Evolutionary conservation across 2,888 invertebrate species (phyloP).

Genomic region (Stenoptilia bipunctidactyla): DNA sequence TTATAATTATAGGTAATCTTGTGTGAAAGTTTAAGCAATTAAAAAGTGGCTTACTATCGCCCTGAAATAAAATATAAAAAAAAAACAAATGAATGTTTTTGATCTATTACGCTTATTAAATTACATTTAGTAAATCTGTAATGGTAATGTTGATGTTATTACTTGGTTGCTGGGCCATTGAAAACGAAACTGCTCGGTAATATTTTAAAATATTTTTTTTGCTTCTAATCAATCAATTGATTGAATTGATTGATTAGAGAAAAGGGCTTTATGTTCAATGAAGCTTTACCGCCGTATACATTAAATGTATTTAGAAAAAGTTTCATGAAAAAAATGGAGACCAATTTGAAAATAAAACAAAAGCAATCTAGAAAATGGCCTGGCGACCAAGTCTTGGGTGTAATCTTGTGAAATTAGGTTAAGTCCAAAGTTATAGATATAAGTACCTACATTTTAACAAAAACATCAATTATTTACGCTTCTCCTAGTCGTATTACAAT

Average conservation of each 20-base stretch:
- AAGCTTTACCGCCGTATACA: too few species aligned
- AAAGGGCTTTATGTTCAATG: too few species aligned
- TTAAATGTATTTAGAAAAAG: too few species aligned
- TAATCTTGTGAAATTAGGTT: background rate
- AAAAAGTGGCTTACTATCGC: conserved; percentile 27
- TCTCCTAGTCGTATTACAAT: background rate
- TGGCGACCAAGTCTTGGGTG: background rate
- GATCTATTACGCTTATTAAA: conserved; percentile 71
- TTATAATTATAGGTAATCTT: too few species aligned
- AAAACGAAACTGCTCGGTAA: background rate
- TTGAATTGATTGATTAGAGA: too few species aligned
- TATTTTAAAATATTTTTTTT: too few species aligned
- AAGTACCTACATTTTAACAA: too few species aligned
- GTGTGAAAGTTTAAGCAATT: conserved; percentile 23
- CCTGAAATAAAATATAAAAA: conserved; percentile 17
- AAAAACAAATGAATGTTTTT: conserved; percentile 62
- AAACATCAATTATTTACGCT: background rate
- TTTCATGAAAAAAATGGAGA: too few species aligned
- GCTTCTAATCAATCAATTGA: too few species aligned
- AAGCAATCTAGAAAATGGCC: too few species aligned
- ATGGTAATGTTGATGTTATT: background rate
- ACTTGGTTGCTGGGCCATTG: background rate
- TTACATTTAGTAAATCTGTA: conserved; percentile 1
- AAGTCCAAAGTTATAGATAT: background rate
- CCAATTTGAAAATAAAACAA: too few species aligned